Conservation (phyloP, 2,113 vertebrate species). For the Paedocypris sp. region DNA sequence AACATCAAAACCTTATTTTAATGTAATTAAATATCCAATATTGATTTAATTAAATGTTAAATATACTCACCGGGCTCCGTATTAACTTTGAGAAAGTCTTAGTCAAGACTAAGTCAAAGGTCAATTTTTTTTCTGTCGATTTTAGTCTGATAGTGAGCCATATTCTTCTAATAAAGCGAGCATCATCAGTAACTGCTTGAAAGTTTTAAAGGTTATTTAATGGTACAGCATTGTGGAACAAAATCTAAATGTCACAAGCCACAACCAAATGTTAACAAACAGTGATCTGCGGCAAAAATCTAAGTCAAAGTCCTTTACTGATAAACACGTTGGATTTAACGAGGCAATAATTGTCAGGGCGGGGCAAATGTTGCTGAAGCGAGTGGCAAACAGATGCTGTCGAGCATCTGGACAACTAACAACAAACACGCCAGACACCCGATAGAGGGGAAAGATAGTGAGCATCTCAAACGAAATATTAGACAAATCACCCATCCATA, state of each 20-base stretch:
- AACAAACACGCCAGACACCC: no score
- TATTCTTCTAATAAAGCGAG: no score
- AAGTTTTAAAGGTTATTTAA: neutral
- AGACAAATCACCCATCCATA: no score
- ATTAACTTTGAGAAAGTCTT: no score
- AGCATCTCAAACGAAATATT: no score
- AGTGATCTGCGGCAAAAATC: neutral
- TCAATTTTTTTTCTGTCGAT: no score
- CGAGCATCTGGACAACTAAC: constrained; percentile 7
- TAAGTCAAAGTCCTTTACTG: constrained; percentile 7
- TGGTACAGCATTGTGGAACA: neutral
- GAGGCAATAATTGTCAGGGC: constrained; percentile 17
- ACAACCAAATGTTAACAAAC: constrained; percentile 12
- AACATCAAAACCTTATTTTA: no score
- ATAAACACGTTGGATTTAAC: constrained; percentile 7
- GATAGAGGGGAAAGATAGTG: no score
- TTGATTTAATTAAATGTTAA: neutral
- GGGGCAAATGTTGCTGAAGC: constrained; percentile 1
- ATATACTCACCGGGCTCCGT: neutral
- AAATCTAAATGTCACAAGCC: constrained; percentile 21
- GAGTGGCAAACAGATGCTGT: constrained; percentile 11
- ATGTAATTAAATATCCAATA: no score
- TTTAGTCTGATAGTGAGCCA: no score
- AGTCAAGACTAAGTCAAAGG: no score
- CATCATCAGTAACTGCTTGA: neutral